Evolutionary conservation across 2,797 vertebrate genomes (phyloP), one percentile per base, ranked within the genome.

Genomic region (Coendou prehensilis): DNA sequence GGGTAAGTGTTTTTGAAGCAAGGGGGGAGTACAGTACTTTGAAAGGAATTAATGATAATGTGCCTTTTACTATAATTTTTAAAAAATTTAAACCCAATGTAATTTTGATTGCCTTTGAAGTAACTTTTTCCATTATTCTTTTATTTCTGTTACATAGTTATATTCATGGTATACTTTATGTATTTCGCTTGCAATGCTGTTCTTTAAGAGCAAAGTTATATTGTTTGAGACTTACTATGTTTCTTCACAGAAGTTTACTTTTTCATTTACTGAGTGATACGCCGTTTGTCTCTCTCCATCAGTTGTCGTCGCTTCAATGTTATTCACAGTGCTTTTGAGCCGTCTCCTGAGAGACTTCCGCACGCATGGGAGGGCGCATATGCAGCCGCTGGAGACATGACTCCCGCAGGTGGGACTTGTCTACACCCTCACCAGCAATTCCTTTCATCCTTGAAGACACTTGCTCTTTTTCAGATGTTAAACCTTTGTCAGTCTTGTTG

Each of bases 61-160:
- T 76, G 45, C 9, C 45, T 76, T 47, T 50, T 30, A 17, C 47
- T 30, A 6, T 76, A 30, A 50, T 50, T 17, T 73, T 76, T 17
- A 28, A 50, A 76, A 76, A 9, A 76, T 47, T 76, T 50, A 30
- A 76, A 50, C 75, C 17, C 14, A 76, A 2, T 10, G 18, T 20
- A 52, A 15, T 79, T 54, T 54, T 79, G 17, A 79, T 54, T 30
- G n/a, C 15, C 47, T 23, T 47, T 75, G 71, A 47, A 75, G 26
- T 41, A 56, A 86, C 61, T 0, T 61, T 93, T 89, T 85, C n/a
- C 37, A 20, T 76, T 79, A 81, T 54, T 88, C 57, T 83, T 56
- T 93, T 78, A 64, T 76, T 94, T 93, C 45, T 73, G 45, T 71
- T 86, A 89, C 94, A 22, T 71, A 30, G 54, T 92, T 92, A 75